Conservation (phyloP, 1,140 invertebrate genomes). For the Dendroctonus ponderosae region DNA sequence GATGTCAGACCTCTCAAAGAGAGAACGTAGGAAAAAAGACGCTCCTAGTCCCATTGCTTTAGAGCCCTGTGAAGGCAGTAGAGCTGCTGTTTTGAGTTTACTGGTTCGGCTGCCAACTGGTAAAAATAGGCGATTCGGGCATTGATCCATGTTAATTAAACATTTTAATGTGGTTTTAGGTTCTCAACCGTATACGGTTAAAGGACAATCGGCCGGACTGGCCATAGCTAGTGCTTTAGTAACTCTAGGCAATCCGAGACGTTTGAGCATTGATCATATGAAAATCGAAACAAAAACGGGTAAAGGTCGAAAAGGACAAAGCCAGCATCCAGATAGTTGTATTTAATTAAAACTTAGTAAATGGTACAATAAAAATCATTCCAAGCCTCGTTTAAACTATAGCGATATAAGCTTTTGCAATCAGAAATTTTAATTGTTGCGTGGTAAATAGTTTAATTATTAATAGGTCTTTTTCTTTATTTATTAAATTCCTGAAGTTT, state of each 20-base stretch:
- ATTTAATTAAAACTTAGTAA: constrained; percentile 13
- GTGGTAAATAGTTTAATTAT: no score
- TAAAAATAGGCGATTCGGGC: constrained; percentile 1
- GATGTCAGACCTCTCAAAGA: constrained; percentile 42
- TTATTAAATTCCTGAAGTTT: no score
- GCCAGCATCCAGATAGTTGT: constrained; percentile 67
- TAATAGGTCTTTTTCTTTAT: no score
- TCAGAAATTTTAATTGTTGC: no score
- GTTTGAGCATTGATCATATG: constrained; percentile 66
- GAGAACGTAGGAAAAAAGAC: constrained; percentile 55
- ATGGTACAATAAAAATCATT: background rate
- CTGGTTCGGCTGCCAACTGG: constrained; percentile 85
- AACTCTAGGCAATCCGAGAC: constrained; percentile 75
- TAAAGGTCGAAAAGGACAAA: constrained; percentile 63
- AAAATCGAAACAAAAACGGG: constrained; percentile 64
- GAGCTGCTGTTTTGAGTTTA: constrained; percentile 89
- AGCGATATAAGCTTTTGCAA: no score
- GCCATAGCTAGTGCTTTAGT: constrained; percentile 84
- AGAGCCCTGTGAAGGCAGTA: constrained; percentile 86
- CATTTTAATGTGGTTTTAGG: constrained; percentile 17
- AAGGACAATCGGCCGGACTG: constrained; percentile 79
- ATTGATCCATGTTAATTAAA: background rate
- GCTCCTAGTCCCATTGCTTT: constrained; percentile 90
- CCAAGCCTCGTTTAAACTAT: no score
- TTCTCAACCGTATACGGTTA: constrained; percentile 73